These are phyloP conservation scores for Notolabrus celidotus DNA, from an alignment of 2,797 vertebrate species.

Conservation along the genomic window DNA sequence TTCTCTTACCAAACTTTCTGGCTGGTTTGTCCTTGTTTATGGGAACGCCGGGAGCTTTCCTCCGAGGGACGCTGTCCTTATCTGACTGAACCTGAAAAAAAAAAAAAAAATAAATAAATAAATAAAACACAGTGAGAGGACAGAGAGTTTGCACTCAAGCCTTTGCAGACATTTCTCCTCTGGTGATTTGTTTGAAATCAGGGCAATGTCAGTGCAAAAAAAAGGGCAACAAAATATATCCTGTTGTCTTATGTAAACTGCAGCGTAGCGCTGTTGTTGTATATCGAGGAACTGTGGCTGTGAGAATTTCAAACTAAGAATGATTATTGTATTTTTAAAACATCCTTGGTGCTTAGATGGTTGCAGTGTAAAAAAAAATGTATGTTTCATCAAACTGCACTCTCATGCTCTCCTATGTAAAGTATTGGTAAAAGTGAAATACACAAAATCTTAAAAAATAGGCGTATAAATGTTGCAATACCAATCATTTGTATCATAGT, in stretches of 20 bases:
- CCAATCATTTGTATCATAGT: too few relatives aligned
- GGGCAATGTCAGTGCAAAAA: conserved; percentile 12
- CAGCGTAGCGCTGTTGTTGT: background rate
- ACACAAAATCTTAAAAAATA: too few relatives aligned
- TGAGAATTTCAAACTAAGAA: background rate
- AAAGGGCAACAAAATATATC: conserved; percentile 3
- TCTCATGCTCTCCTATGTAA: too few relatives aligned
- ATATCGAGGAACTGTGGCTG: background rate
- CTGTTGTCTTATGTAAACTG: background rate
- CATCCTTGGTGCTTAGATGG: too few relatives aligned
- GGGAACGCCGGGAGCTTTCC: conserved; percentile 78
- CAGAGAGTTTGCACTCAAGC: conserved; percentile 20
- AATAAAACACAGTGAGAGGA: conserved; percentile 28
- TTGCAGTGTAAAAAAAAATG: too few relatives aligned
- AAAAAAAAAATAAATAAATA: too few relatives aligned
- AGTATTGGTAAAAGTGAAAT: too few relatives aligned
- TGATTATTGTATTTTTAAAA: too few relatives aligned
- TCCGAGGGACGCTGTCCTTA: conserved; percentile 72
- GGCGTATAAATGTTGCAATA: too few relatives aligned
- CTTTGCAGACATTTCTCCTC: conserved; percentile 24
- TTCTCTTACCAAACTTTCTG: conserved; percentile 82
- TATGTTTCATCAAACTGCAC: too few relatives aligned
- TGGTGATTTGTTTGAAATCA: background rate
- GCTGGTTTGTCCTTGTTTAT: conserved; percentile 76
- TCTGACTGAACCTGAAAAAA: conserved; percentile 64